Base-by-base conservation (phyloP, 2,888 invertebrate genomes). In the Papilio gigon region DNA sequence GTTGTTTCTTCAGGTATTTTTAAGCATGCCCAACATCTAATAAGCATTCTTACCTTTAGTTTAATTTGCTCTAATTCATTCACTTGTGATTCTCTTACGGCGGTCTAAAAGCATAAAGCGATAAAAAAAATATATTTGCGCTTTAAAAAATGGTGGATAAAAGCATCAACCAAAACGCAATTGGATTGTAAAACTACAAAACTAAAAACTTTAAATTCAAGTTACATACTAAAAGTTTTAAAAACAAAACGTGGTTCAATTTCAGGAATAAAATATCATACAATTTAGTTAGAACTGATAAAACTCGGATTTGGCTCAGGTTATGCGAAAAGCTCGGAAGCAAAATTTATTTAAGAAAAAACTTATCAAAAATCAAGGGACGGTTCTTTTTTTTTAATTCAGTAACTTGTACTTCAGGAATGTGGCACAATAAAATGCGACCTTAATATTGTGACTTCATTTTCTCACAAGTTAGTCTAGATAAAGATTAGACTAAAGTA, bases 61-160 rank as follows among this genome's bases (percentile, higher is more conserved):
- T 91, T 91, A 61, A 92, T 78, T 81, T 89, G 79, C 56, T 83
- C 88, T 72, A 91, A 67, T 80, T 87, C 81, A 67, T 77, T 79
- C 68, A 77, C 76, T 81, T 89, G 86, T 65, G 86, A 83, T 78
- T 87, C 84, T 77, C 89, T 87, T 76, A 90, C 79, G 76, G 80
- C 84, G 70, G 83, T 85, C 92, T 91, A 90, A 83, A 91, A 89
- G 82, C 76, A 86, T 67, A 84, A 87, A 83, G 85, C 84, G 82
- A n/a, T 80, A 77, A 82, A 75, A 74, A 74, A 76, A 84, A 76
- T 83, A 77, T 82, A 88, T 89, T 88, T 89, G 75, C 9, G 30
- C 53, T 30, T 9, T 30, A 27, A 30, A 53, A 8, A 30, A 17
- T 8, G 8, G 6, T 27, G n/a, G 27, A 56, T 9, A 17, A 56